Conservation (phyloP, 2,888 invertebrate genomes). For the Rhingia campestris region DNA sequence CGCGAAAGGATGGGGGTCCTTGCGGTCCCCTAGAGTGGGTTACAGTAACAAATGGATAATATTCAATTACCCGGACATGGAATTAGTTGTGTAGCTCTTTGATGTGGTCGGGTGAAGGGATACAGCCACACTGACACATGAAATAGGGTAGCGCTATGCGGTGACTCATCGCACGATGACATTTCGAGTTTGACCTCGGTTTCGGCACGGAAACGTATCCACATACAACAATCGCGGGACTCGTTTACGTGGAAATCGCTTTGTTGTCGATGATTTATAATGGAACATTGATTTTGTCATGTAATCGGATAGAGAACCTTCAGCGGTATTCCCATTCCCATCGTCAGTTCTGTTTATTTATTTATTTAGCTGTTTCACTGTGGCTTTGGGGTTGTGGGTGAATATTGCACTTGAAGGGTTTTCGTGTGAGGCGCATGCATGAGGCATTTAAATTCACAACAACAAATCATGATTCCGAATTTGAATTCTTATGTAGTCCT, state of each 20-base stretch:
- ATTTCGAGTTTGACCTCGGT: constrained; percentile 43
- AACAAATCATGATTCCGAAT: too few relatives aligned
- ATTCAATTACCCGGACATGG: constrained; percentile 71
- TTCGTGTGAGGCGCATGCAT: too few relatives aligned
- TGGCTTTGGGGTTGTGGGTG: too few relatives aligned
- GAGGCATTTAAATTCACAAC: too few relatives aligned
- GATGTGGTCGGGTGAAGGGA: constrained; percentile 60
- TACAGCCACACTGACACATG: constrained; percentile 12
- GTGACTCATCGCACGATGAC: constrained; percentile 55
- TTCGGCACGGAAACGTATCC: constrained; percentile 25
- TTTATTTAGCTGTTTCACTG: too few relatives aligned
- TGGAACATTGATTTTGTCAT: neutral
- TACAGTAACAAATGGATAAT: constrained; percentile 57
- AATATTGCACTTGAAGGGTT: too few relatives aligned
- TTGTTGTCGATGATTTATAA: constrained; percentile 17
- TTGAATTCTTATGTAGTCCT: too few relatives aligned
- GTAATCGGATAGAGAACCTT: neutral
- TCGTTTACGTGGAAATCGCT: constrained; percentile 2
- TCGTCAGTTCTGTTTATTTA: too few relatives aligned
- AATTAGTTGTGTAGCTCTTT: constrained; percentile 65
- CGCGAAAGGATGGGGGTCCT: constrained; percentile 65
- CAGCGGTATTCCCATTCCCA: too few relatives aligned
- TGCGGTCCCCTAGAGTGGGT: constrained; percentile 37
- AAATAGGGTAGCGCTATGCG: constrained; percentile 54
- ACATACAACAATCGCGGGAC: constrained; percentile 20